phyloP scores from a whole-genome alignment of 1,140 invertebrate genomes.

The Eurosta solidaginis region DNA sequence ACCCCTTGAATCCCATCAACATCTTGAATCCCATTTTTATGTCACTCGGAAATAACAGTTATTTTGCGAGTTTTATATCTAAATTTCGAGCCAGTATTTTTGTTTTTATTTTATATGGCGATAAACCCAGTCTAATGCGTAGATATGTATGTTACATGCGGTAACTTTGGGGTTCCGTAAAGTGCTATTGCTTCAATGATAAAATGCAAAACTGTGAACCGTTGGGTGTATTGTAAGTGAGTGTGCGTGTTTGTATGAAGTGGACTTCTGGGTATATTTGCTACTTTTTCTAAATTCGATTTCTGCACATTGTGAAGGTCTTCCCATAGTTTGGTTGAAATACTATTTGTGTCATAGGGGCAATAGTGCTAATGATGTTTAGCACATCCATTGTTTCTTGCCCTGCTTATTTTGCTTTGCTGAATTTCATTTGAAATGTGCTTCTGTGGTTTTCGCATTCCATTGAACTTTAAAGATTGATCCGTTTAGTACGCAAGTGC shows the following conservation, averaged over 20 bases:
- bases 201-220: not conserved
- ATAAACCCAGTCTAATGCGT: too few species aligned
- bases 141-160: too few species aligned
- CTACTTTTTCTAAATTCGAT: constrained; percentile 19
- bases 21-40: too few species aligned
- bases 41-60: too few species aligned
- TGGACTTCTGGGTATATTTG: not conserved
- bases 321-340: not conserved
- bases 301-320: not conserved
- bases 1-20: too few species aligned
- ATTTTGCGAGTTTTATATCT: too few species aligned
- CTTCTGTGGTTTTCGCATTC: not conserved
- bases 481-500: not conserved
- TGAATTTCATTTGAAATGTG: not conserved
- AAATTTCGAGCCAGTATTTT: too few species aligned
- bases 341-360: constrained; percentile 12
- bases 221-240: too few species aligned
- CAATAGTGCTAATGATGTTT: not conserved
- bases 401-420: not conserved
- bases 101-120: too few species aligned
- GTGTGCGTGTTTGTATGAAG: not conserved
- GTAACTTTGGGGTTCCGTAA: too few species aligned
- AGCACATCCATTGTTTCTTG: not conserved
- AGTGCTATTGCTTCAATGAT: too few species aligned
- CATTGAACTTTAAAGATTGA: not conserved